Conservation (phyloP, 2,888 invertebrate species). For the Xestia rhomboidea region DNA sequence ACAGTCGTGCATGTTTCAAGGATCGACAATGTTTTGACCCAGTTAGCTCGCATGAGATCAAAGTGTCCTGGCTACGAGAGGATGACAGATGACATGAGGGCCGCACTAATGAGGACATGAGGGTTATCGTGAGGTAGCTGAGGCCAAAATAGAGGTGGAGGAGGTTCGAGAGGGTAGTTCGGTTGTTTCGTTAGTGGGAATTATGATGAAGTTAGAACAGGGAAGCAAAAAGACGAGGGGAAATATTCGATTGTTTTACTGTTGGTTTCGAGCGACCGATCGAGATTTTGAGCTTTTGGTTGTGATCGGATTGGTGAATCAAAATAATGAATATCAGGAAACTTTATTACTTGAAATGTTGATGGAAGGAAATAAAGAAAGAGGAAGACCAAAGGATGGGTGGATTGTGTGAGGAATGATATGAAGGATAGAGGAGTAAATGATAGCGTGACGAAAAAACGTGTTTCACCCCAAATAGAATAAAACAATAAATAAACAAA, state of each 20-base stretch:
- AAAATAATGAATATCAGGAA: background rate
- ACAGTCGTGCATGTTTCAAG: constrained; percentile 55
- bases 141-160: constrained; percentile 23
- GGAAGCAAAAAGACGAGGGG: background rate
- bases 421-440: too few species aligned
- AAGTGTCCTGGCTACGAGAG: constrained; percentile 58
- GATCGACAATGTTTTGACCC: constrained; percentile 62
- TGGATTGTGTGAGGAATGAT: too few species aligned
- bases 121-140: constrained; percentile 44
- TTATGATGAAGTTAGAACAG: background rate
- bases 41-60: constrained; percentile 55
- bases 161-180: constrained; percentile 33
- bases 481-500: too few species aligned
- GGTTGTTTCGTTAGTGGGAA: constrained; percentile 15
- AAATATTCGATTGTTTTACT: background rate
- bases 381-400: too few species aligned
- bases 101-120: constrained; percentile 60
- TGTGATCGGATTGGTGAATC: background rate
- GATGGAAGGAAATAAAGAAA: background rate
- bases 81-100: constrained; percentile 59
- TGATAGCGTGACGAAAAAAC: too few species aligned
- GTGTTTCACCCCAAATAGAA: too few species aligned
- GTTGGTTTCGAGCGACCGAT: background rate
- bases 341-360: background rate
- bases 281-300: background rate